A percentile compares a stretch with the other conserved stretches of the same genome.
Conservation (phyloP, 2,888 invertebrate genomes). For the Campoplex capitator region DNA sequence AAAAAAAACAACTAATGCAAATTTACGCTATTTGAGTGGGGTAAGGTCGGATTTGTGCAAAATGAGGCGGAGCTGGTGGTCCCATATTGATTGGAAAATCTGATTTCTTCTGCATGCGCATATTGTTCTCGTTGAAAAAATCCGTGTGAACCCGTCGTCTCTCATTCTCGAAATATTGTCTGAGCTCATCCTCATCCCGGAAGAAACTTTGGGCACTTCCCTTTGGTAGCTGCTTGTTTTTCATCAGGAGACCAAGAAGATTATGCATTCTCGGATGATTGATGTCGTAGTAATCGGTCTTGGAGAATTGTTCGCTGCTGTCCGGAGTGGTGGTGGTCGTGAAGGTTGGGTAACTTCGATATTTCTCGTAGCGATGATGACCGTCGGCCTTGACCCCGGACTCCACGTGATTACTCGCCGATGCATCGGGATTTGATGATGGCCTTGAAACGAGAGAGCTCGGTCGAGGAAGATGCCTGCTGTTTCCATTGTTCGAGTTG, state of each 20-base stretch:
- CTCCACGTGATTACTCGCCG: constrained; percentile 71
- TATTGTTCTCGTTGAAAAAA: constrained; percentile 73
- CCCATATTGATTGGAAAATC: constrained; percentile 66
- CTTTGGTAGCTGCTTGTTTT: constrained; percentile 80
- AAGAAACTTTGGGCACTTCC: constrained; percentile 73
- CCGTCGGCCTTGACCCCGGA: constrained; percentile 57
- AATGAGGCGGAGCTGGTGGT: constrained; percentile 45
- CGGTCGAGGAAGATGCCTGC: constrained; percentile 71
- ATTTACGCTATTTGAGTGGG: constrained; percentile 19
- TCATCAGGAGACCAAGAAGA: constrained; percentile 81
- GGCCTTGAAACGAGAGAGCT: constrained; percentile 68
- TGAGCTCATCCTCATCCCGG: constrained; percentile 73
- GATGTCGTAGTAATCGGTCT: constrained; percentile 73
- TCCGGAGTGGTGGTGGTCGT: constrained; percentile 75
- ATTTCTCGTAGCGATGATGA: constrained; percentile 69
- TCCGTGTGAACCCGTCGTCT: constrained; percentile 74
- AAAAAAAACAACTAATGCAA: not conserved
- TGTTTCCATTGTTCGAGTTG: constrained; percentile 65
- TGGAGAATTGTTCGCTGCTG: constrained; percentile 65
- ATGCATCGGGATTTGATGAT: constrained; percentile 70
- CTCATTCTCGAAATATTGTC: constrained; percentile 75
- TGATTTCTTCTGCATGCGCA: constrained; percentile 74
- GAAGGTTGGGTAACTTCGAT: constrained; percentile 73
- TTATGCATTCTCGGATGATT: constrained; percentile 82
- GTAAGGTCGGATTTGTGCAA: constrained; percentile 35